A percentile compares a stretch with the other conserved stretches of the same genome.
These are phyloP conservation scores for Ophioninae sp. DNA, from an alignment of 2,888 invertebrate genomes.

Conservation along the genomic window DNA sequence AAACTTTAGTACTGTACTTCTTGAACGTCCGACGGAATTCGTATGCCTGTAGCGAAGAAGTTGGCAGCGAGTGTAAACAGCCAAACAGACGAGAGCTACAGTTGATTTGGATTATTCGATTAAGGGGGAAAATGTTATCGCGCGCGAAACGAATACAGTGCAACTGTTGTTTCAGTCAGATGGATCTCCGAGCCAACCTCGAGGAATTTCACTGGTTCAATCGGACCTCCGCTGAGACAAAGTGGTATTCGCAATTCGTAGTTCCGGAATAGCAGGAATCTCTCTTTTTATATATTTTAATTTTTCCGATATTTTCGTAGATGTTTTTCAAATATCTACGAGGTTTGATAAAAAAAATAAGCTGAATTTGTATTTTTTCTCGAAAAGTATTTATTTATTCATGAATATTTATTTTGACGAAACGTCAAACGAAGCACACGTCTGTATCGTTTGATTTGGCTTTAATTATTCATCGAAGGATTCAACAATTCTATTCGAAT, in stretches of 20 bases:
- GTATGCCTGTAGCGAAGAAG: conserved; percentile 1
- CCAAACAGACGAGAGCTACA: background rate
- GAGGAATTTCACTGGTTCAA: conserved; percentile 28
- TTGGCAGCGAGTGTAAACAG: background rate
- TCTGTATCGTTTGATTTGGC: too few species aligned
- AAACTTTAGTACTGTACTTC: conserved; percentile 1
- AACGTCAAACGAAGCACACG: too few species aligned
- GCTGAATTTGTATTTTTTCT: too few species aligned
- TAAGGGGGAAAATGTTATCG: conserved; percentile 46
- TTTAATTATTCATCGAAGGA: too few species aligned
- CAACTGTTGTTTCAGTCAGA: conserved; percentile 33
- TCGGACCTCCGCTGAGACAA: conserved; percentile 30
- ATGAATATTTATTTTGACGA: too few species aligned
- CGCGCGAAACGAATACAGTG: conserved; percentile 15
- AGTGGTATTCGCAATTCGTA: conserved; percentile 2
- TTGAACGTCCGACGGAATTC: background rate
- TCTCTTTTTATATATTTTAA: too few species aligned
- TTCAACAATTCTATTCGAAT: too few species aligned
- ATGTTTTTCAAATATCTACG: too few species aligned
- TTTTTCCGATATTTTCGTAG: too few species aligned
- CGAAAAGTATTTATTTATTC: too few species aligned
- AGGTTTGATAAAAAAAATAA: too few species aligned
- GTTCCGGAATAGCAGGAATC: too few species aligned
- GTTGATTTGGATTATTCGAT: conserved; percentile 29
- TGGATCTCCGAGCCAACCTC: conserved; percentile 24